Base-by-base conservation (phyloP, 2,797 vertebrate species). In the Myoxocephalus aenaeus region DNA sequence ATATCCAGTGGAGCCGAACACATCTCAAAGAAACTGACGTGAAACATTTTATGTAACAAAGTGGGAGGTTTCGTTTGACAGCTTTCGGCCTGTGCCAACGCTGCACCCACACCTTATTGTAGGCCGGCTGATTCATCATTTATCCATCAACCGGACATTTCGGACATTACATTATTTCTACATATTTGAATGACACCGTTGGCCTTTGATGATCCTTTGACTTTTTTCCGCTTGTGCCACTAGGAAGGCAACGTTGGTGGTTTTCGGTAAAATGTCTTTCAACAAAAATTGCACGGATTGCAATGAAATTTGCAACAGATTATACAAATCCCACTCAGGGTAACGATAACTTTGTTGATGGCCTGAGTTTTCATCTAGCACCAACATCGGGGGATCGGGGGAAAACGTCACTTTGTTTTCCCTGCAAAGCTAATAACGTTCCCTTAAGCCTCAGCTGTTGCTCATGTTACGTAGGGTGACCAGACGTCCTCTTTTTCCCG, bases 1-100 rank as follows among this genome's bases (percentile, higher is more conserved):
- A 81, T 2, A n/a, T 65, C 75, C 73, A 76, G 44, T 17, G 18
- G 63, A 83, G 63, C 65, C 46, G 42, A 81, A 77, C 67, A 22
- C 63, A 71, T 73, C 56, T 73, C 80, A 78, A 14, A 1, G 25
- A 80, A 80, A 70, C 40, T 77, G 71, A 53, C 29, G 8, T 51
- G 32, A 64, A 74, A 10, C 22, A 64, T 62, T 76, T 81, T 56
- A 68, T 66, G 6, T 46, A 69, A 58, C 13, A 0, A 72, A 7
- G 8, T 75, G 72, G 73, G 72, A 71, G 73, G 73, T 62, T 73
- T 68, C 61, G 40, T 32, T 46, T 69, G 32, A 18, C 13, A 27
- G 18, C 40, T n/a, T 29, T 36, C 69, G 56, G 0, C 12, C 27
- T 57, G 27, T 51, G 65, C 38, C 65, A 70, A 36, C 17, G 15